Base-by-base conservation (phyloP, 2,113 vertebrate genomes). In the Emydocephalus ijimae region DNA sequence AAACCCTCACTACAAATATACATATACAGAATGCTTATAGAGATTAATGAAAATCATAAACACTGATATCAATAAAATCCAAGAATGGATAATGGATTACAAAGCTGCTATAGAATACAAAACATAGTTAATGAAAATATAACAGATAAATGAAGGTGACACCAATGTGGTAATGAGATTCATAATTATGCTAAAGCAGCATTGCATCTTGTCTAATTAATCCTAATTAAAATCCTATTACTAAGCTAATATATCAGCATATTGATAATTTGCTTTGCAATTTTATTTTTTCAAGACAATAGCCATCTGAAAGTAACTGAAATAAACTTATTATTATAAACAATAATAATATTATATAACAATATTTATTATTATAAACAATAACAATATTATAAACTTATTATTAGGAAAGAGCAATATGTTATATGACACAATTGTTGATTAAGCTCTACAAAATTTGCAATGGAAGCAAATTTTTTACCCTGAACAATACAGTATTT, bases 101-200 rank as follows among this genome's bases (percentile, higher is more conserved):
- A 85, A 92, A 93, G 93, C 86, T 56, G 39, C 85, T 86, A 87
- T 59, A 94, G 87, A 61, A 15, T 87, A 92, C 48, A 64, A 93
- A 54, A n/a, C 85, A 92, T 87, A 11, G 26, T 57, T 94, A 86
- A 94, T 39, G 89, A 94, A 95, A 91, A 95, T 56, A 87, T 57
- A 0, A 69, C 45, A 91, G 92, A 91, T 86, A 92, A 52, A 89
- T 45, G 10, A 92, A 88, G 89, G 94, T 89, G 91, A 74, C 88
- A 92, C 64, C 9, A 90, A 39, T 87, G 0, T 48, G 48, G 90
- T 54, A 91, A 81, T 94, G 94, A 88, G 21, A 43, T 91, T 52
- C 81, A 15, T 93, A 94, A 94, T 92, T 93, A 90, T 90, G 85
- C 59, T 90, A 54, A 90, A 95, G 92, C 87, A 96, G 91, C 0